Evolutionary conservation across 2,888 invertebrate species (phyloP).

Genomic region (Pegoplata infirma): DNA sequence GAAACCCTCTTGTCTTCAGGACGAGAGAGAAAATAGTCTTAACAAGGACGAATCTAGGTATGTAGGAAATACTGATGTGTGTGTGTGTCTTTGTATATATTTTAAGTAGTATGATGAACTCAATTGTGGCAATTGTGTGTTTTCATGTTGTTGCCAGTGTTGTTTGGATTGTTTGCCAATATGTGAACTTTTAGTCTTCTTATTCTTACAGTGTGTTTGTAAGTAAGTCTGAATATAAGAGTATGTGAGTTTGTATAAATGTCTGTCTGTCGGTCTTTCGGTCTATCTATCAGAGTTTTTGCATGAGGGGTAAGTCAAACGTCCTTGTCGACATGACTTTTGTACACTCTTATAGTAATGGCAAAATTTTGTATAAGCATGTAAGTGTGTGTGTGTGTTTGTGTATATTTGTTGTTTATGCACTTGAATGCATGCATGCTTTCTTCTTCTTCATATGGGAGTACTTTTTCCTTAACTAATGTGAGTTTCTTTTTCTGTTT

Average conservation of each 20-base stretch:
- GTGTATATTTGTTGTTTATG: neutral
- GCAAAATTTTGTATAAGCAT: neutral
- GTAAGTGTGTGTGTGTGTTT: neutral
- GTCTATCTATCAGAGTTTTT: neutral
- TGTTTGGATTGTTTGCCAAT: conserved; percentile 58
- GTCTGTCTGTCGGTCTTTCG: neutral
- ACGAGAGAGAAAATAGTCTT: conserved; percentile 57
- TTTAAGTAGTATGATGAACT: conserved; percentile 49
- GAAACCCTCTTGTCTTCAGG: conserved; percentile 49
- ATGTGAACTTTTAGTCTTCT: conserved; percentile 62
- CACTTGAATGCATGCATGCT: conserved; percentile 15
- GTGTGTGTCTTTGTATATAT: conserved; percentile 11
- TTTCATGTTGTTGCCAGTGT: conserved; percentile 49
- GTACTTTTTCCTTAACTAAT: conserved; percentile 47
- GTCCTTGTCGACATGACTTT: conserved; percentile 57
- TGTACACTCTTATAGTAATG: conserved; percentile 9
- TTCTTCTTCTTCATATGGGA: conserved; percentile 53
- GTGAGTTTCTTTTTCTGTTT: conserved; percentile 40
- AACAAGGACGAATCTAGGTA: conserved; percentile 56
- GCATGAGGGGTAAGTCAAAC: conserved; percentile 41
- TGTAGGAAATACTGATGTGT: conserved; percentile 13
- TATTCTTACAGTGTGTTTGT: conserved; percentile 50
- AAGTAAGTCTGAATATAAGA: neutral
- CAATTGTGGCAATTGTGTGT: conserved; percentile 62
- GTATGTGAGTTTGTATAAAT: neutral